phyloP scores from a whole-genome alignment of 2,797 vertebrate genomes.

The Sebastes iracundus region DNA sequence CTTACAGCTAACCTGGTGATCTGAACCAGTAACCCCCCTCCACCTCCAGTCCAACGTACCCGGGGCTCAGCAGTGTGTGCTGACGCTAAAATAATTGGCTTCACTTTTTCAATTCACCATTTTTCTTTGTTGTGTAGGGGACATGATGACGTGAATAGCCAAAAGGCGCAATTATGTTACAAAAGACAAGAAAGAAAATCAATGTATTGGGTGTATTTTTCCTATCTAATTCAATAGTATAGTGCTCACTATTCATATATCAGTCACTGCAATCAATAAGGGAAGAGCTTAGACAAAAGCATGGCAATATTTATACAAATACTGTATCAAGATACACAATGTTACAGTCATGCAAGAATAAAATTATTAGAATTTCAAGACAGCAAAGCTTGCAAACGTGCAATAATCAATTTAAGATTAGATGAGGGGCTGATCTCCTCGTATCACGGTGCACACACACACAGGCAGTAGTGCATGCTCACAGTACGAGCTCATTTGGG shows the following conservation, averaged over 20 bases:
- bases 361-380: background rate
- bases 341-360: background rate
- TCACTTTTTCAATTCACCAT: conserved; percentile 30
- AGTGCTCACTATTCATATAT: conserved; percentile 28
- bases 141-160: background rate
- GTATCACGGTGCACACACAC: background rate
- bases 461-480: background rate
- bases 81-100: conserved; percentile 13
- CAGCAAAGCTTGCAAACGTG: background rate
- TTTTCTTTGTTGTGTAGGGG: conserved; percentile 32
- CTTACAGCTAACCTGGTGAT: background rate
- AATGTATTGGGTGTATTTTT: conserved; percentile 27
- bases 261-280: conserved; percentile 50
- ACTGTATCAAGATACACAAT: background rate
- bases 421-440: conserved; percentile 11
- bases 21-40: background rate
- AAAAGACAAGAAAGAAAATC: conserved; percentile 47
- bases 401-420: conserved; percentile 2
- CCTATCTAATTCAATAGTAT: conserved; percentile 10
- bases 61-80: background rate
- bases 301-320: background rate
- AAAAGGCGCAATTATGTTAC: conserved; percentile 45
- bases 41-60: background rate
- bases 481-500: conserved; percentile 20
- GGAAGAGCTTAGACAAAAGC: conserved; percentile 37